Conservation (phyloP, 1,140 invertebrate genomes). For the Fopius arisanus region DNA sequence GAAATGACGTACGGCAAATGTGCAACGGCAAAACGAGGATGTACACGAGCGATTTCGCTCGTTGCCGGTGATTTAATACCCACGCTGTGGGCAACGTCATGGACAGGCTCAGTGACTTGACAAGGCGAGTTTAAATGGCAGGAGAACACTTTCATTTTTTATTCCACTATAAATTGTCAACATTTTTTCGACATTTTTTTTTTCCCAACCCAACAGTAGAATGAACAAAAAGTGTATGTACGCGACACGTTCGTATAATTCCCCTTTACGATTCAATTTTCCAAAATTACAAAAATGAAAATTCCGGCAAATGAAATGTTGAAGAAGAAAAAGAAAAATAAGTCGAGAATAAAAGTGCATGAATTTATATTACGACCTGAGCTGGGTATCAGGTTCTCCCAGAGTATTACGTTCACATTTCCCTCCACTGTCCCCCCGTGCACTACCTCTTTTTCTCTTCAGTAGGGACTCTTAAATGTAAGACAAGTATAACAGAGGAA, state of each 20-base stretch:
- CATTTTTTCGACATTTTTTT: background rate
- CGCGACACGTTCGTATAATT: background rate
- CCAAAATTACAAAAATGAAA: background rate
- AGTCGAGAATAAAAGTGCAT: background rate
- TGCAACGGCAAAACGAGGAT: constrained; percentile 12
- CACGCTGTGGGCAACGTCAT: constrained; percentile 6
- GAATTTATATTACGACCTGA: constrained; percentile 9
- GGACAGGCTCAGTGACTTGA: constrained; percentile 4
- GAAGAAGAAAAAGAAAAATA: background rate
- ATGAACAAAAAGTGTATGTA: background rate
- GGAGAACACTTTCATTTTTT: background rate
- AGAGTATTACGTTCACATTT: background rate
- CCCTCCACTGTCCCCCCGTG: background rate
- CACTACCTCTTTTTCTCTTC: background rate
- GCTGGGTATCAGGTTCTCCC: background rate
- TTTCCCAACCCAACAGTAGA: background rate
- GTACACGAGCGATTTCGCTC: constrained; percentile 12
- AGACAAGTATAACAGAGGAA: constrained; percentile 43
- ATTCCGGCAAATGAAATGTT: background rate
- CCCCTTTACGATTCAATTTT: background rate
- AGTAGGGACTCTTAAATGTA: background rate
- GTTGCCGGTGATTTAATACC: constrained; percentile 13
- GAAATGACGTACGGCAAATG: constrained; percentile 6
- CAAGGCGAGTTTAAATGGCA: constrained; percentile 9
- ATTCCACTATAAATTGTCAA: background rate